Base-by-base conservation (phyloP, 2,797 vertebrate genomes). In the Macrochelys suwanniensis region DNA sequence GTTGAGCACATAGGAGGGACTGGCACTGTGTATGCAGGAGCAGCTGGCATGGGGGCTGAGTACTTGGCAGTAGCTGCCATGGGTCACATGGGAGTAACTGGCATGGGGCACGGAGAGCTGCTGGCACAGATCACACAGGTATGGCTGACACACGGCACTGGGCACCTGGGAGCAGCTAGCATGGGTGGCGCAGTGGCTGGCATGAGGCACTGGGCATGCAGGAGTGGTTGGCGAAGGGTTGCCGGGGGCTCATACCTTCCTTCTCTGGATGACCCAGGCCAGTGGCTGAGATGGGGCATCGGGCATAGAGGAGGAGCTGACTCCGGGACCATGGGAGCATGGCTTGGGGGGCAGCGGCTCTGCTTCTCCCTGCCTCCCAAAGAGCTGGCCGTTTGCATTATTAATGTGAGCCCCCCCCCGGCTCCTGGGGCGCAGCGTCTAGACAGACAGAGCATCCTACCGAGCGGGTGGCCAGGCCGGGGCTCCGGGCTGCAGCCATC, bases 391-490 rank as follows among this genome's bases (percentile, higher is more conserved):
- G 33, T 84, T 51, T 89, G 74, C 61, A 87, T 94, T 84, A 81
- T 89, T 92, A 65, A 88, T 83, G 71, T 47, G 61, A 78, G 74
- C 12, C 80, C 83, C 51, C 25, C 92, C 93, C 88, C 93, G 87
- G 95, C 89, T 96, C 95, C 96, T 28, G 89, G 95, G 91, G 81
- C 1, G 5, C 96, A 82, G 90, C 0, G 87, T 88, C 98, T 97
- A 96, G 97, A 97, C 94, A 49, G 93, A 97, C 9, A 88, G 92
- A 95, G 95, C 89, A 93, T 96, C 96, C 96, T 94, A 93, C 93
- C 81, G 94, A 97, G 95, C 94, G 92, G 65, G 92, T 28, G 96
- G 97, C 84, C 96, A 97, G 95, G 95, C 96, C 81, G 25, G 77
- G 95, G 88, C 86, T 79, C 82, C 80, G 0, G 23, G 94, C 49